Evolutionary conservation across 2,888 invertebrate species (phyloP), one percentile per base, ranked within the genome.

Genomic region (Latrodectus elegans): DNA sequence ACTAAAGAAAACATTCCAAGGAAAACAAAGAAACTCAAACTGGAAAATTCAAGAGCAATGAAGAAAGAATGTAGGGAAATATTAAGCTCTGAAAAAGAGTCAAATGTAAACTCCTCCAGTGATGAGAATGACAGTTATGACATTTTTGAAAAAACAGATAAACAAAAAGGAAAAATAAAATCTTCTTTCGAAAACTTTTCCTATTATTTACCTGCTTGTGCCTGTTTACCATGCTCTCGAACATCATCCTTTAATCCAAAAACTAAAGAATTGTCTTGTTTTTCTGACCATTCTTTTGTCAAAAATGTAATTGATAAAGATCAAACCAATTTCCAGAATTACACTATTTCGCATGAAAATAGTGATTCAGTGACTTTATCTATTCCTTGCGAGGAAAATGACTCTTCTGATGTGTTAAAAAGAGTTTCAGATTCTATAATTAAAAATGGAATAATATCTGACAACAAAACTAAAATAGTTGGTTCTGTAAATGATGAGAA

Each of bases 141-240:
- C 4, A 38, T 38, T 38, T 38, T 38, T 38, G 38, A 38, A 38
- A 38, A 38, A 38, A 6, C 38, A 1, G 6, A 38, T 38, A 38
- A 38, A 38, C 38, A 38, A 38, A 38, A 38, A 38, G 38, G 6
- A 38, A 38, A 38, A 38, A 12, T 60, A n/a, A 60, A 60, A 10
- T 60, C 6, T 60, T 15, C 60, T 9, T 60, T 60, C 10, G 60
- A 60, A 15, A 60, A 9, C 10, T 60, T 60, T 8, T 6, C 14
- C 26, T 78, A 75, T 80, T 10, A 49, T 15, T 38, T 85, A 15
- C 70, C 85, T n/a, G n/a, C 26, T 14, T 85, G 85, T 75, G 38
- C 70, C 26, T 85, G 79, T 60, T 52, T 38, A 53, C 85, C 67
- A 10, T 85, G 74, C 64, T 64, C 85, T 15, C 55, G 85, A 64